phyloP scores from a whole-genome alignment of 2,888 invertebrate genomes.

The Cryptocephalus primarius region DNA sequence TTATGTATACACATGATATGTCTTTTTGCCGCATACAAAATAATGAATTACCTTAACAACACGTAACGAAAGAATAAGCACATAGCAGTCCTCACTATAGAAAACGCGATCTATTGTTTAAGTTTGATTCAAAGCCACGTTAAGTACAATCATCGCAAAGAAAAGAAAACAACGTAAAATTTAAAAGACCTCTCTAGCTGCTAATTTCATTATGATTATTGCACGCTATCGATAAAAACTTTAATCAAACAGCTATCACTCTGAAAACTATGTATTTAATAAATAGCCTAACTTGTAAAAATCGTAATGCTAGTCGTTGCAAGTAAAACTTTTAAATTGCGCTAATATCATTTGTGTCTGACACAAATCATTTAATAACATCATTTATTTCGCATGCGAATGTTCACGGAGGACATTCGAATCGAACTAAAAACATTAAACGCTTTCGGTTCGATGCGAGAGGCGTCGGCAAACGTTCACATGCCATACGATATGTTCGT shows the following conservation, averaged over 20 bases:
- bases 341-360: conserved; percentile 5
- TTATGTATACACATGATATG: background rate
- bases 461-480: background rate
- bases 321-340: conserved; percentile 16
- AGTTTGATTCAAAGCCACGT: too few species aligned
- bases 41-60: background rate
- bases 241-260: background rate
- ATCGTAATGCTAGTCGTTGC: conserved; percentile 25
- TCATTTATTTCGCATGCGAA: background rate
- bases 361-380: conserved; percentile 7
- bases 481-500: conserved; percentile 9
- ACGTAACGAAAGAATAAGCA: background rate
- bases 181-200: background rate
- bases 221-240: background rate
- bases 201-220: background rate
- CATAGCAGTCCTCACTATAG: background rate
- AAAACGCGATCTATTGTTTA: too few species aligned
- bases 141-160: background rate
- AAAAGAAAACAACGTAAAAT: background rate
- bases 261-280: conserved; percentile 3
- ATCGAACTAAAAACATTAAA: too few species aligned
- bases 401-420: too few species aligned
- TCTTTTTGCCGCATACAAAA: background rate
- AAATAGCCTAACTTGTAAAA: conserved; percentile 18
- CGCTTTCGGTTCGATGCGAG: too few species aligned